These are phyloP conservation scores for Chaetodon auriga DNA, from an alignment of 2,113 vertebrate species.

Conservation along the genomic window DNA sequence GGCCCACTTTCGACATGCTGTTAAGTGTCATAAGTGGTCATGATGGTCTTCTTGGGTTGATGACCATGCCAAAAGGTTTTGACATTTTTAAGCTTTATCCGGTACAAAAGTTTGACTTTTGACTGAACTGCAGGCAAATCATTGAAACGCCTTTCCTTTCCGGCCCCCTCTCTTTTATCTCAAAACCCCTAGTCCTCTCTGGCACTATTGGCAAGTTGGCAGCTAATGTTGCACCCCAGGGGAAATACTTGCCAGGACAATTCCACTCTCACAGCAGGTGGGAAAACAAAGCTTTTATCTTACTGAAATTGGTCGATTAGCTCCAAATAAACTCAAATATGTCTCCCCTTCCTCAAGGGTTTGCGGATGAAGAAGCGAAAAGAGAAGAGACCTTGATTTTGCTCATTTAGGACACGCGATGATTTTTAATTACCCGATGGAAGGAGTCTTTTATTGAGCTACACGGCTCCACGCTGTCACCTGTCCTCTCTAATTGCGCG, in stretches of 20 bases:
- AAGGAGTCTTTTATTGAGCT: slow-evolving; percentile 70
- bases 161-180: slow-evolving; percentile 4
- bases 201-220: slow-evolving; percentile 30
- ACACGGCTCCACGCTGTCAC: slow-evolving; percentile 66
- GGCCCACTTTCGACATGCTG: neutral
- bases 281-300: slow-evolving; percentile 58
- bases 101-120: neutral
- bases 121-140: slow-evolving; percentile 3
- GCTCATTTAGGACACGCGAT: slow-evolving; percentile 63
- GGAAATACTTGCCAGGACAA: slow-evolving; percentile 50
- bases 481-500: slow-evolving; percentile 71
- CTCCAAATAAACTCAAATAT: slow-evolving; percentile 57
- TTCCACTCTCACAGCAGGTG: slow-evolving; percentile 63
- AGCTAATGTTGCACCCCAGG: slow-evolving; percentile 52
- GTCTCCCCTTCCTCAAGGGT: slow-evolving; percentile 41
- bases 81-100: slow-evolving; percentile 16
- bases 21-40: neutral
- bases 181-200: slow-evolving; percentile 10
- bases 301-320: slow-evolving; percentile 69
- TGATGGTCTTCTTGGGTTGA: neutral
- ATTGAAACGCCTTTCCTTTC: neutral
- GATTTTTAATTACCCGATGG: slow-evolving; percentile 76
- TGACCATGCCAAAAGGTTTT: neutral
- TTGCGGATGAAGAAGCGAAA: slow-evolving; percentile 22
- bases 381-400: slow-evolving; percentile 51